Evolutionary conservation across 92 coral and sea anemone genomes (phyloP).

Genomic region (Bergia sp.): DNA sequence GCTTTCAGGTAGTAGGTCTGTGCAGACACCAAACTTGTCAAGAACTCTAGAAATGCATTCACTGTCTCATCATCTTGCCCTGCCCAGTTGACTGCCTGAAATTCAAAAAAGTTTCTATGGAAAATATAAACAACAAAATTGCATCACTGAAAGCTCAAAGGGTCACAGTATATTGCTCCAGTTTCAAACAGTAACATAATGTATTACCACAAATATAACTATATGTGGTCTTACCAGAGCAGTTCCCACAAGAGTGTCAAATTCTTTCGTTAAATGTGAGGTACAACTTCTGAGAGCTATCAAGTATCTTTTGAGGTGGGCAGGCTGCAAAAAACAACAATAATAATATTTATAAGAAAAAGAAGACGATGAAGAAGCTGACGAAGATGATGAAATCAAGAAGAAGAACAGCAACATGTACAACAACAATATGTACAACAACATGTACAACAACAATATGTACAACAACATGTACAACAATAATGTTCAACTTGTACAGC

Average conservation of each 20-base stretch:
- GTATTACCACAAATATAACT: too few species aligned
- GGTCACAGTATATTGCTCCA: too few species aligned
- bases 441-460: too few species aligned
- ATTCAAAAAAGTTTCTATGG: background rate
- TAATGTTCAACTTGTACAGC: too few species aligned
- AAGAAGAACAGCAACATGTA: background rate
- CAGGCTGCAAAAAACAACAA: conserved; percentile 52
- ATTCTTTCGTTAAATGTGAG: conserved; percentile 75
- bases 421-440: too few species aligned
- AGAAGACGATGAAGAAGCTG: background rate
- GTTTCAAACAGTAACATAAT: background rate
- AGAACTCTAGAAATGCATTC: conserved; percentile 85
- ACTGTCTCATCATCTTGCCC: conserved; percentile 77
- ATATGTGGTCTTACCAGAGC: conserved; percentile 70
- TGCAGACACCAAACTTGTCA: conserved; percentile 84
- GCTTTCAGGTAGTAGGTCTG: conserved; percentile 96
- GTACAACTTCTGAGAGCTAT: conserved; percentile 75
- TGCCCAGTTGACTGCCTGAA: conserved; percentile 83
- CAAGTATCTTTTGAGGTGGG: conserved; percentile 77
- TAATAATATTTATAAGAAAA: background rate
- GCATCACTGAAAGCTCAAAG: background rate
- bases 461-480: too few species aligned
- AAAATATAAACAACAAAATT: too few species aligned
- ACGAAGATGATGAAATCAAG: too few species aligned
- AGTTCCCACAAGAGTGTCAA: conserved; percentile 92